Base-by-base conservation (phyloP, 2,113 vertebrate genomes). In the Empidonax traillii region DNA sequence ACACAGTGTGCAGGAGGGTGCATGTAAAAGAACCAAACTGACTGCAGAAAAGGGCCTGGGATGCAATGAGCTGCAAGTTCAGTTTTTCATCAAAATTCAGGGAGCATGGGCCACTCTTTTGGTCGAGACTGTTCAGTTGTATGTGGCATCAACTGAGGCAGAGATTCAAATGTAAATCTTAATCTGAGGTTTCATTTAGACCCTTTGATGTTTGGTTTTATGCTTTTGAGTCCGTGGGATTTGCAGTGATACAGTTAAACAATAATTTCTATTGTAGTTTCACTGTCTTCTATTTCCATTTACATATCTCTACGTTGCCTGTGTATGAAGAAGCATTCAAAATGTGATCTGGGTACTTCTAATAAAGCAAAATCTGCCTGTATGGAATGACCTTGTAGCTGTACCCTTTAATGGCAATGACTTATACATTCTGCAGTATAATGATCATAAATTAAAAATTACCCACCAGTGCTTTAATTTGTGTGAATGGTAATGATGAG, bases 391-490 rank as follows among this genome's bases (percentile, higher is more conserved):
- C 56, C 37, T 73, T 39, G 41, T 44, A 82, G 31, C 18, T 90
- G 43, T 55, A 59, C 25, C 15, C 85, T 93, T 62, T 85, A 75
- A 53, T 33, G 31, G 10, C 46, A 93, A 73, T 46, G 28, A 68
- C 81, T 72, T 68, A 56, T 14, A 49, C 21, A 75, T 77, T 89
- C 39, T 66, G 28, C n/a, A 72, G 25, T 46, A 33, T 39, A 76
- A 51, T 37, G 31, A 20, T 72, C 28, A 61, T 62, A 76, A 89
- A 85, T 67, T 87, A 56, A 91, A 91, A 89, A 62, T 73, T 37
- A 58, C 23, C 41, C 12, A 52, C 5, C 3, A 4, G 9, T 68
- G 33, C 17, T 87, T 74, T 81, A 75, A 58, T 35, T 52, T 33
- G 5, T 73, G 24, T 53, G 37, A 72, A 49, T 63, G 37, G 17